Evolutionary conservation across 2,113 vertebrate genomes (phyloP).

Genomic region (Cephalopholis sonnerati): DNA sequence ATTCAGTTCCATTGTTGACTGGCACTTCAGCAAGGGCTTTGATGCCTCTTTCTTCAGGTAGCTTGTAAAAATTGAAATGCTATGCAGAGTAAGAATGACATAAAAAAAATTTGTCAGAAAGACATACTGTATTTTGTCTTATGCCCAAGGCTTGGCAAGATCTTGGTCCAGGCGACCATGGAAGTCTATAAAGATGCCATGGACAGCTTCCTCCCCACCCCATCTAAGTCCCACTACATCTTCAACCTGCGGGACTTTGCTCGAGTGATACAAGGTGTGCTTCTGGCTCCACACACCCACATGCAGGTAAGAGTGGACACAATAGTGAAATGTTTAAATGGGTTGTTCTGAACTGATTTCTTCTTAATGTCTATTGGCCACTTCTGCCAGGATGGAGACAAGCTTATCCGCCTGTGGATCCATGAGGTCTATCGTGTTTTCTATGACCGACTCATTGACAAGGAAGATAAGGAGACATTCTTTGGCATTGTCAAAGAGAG

Average conservation of each 20-base stretch:
- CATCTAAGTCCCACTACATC: constrained; percentile 95
- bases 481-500: constrained; percentile 90
- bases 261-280: constrained; percentile 91
- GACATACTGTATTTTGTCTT: not conserved
- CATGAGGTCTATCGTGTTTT: constrained; percentile 96
- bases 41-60: constrained; percentile 89
- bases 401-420: constrained; percentile 94
- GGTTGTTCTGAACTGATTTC: not conserved
- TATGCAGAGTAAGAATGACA: not conserved
- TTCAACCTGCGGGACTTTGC: constrained; percentile 95
- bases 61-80: constrained; percentile 15
- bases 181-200: constrained; percentile 89
- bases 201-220: constrained; percentile 92
- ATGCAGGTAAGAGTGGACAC: constrained; percentile 84
- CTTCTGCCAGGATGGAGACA: constrained; percentile 88
- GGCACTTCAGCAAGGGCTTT: constrained; percentile 93
- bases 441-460: constrained; percentile 92
- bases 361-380: not conserved
- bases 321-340: not conserved
- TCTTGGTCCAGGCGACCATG: constrained; percentile 92
- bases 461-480: constrained; percentile 88
- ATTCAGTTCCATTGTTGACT: constrained; percentile 91
- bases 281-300: constrained; percentile 91
- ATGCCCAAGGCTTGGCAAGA: constrained; percentile 86
- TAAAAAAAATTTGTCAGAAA: not conserved